Evolutionary conservation across 2,888 invertebrate genomes (phyloP).

Genomic region (Synanthedon formicaeformis): DNA sequence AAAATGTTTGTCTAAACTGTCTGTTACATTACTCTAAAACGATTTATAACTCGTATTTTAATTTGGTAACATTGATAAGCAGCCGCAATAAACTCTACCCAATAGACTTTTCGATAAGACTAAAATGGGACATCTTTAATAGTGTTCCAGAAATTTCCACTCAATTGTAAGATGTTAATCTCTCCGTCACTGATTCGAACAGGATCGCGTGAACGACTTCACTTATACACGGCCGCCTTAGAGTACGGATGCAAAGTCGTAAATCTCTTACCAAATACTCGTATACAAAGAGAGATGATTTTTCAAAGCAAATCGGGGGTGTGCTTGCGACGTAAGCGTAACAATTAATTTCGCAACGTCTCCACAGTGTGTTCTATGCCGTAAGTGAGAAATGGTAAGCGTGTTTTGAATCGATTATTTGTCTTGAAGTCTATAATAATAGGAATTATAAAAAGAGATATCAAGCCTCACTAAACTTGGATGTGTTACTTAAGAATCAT

Average conservation of each 20-base stretch:
- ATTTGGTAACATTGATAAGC: too few relatives aligned
- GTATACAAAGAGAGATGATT: constrained; percentile 53
- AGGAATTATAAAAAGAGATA: too few relatives aligned
- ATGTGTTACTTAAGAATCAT: too few relatives aligned
- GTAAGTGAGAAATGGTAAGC: constrained; percentile 8
- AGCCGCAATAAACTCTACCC: too few relatives aligned
- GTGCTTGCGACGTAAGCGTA: constrained; percentile 50
- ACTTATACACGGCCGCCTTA: constrained; percentile 5
- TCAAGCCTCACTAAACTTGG: too few relatives aligned
- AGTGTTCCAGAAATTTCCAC: too few relatives aligned
- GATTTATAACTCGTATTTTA: too few relatives aligned
- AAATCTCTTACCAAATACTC: constrained; percentile 35
- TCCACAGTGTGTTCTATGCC: constrained; percentile 18
- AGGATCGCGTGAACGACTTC: not conserved
- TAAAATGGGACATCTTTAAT: too few relatives aligned
- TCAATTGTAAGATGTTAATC: not conserved
- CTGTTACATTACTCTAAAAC: too few relatives aligned
- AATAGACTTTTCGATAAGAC: too few relatives aligned
- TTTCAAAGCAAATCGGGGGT: constrained; percentile 53
- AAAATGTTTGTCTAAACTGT: too few relatives aligned
- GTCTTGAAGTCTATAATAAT: too few relatives aligned
- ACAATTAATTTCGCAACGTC: constrained; percentile 60
- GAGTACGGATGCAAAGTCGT: constrained; percentile 9
- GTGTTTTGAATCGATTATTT: constrained; percentile 3
- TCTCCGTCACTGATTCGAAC: not conserved